Percentiles rank a stretch among this genome's conserved stretches.
Conservation (phyloP, 2,888 invertebrate species). For the Prenolepis imparis region DNA sequence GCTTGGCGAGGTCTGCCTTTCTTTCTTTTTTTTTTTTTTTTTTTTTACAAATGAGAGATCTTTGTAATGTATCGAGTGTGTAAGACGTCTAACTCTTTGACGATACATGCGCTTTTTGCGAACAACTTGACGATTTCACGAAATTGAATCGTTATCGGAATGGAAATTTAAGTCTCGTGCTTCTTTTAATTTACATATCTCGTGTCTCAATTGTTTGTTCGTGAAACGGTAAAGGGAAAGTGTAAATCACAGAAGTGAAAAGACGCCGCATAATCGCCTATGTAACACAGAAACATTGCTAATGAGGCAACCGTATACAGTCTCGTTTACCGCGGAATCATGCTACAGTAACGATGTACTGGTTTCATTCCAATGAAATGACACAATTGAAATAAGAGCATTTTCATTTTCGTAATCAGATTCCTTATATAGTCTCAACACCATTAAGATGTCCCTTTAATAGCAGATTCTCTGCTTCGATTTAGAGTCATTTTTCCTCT, state of each 20-base stretch:
- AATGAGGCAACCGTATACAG: background rate
- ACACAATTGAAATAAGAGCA: background rate
- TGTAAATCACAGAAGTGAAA: constrained; percentile 41
- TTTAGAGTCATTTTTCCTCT: background rate
- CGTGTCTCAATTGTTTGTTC: background rate
- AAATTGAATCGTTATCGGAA: background rate
- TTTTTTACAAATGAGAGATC: constrained; percentile 20
- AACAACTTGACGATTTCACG: background rate
- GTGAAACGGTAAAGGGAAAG: constrained; percentile 21
- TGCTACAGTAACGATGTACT: background rate
- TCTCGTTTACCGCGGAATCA: constrained; percentile 16
- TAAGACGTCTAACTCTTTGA: background rate
- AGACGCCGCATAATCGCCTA: constrained; percentile 31
- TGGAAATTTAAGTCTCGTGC: background rate
- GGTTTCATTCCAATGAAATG: background rate
- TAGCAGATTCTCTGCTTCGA: background rate
- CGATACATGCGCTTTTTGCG: background rate
- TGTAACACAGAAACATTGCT: constrained; percentile 38
- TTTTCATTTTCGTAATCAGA: constrained; percentile 36
- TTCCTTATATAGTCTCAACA: background rate
- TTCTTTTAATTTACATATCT: constrained; percentile 5
- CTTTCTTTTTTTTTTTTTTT: background rate
- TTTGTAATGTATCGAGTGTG: background rate
- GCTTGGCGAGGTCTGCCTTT: background rate
- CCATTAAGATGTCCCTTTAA: background rate